Conservation (phyloP, 1,140 invertebrate genomes). For the Diprion similis region DNA sequence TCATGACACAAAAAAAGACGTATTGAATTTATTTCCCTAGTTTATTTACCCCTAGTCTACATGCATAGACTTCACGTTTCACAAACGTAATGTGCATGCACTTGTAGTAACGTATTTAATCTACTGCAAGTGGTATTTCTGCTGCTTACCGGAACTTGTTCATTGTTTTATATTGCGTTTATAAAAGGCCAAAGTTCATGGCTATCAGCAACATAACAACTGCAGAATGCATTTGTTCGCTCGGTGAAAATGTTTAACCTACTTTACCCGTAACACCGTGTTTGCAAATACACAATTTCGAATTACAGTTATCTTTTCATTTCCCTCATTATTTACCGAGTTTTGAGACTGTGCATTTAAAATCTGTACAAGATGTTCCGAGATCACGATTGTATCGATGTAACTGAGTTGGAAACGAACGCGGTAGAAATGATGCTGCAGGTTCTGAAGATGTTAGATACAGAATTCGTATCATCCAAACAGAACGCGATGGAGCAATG, state of each 20-base stretch:
- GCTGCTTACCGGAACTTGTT: background rate
- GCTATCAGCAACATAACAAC: background rate
- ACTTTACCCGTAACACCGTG: too few species aligned
- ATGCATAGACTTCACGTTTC: too few species aligned
- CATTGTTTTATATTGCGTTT: background rate
- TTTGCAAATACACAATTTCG: background rate
- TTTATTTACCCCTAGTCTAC: too few species aligned
- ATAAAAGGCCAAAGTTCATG: background rate
- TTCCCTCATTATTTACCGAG: background rate
- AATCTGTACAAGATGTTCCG: background rate
- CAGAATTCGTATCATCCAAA: background rate
- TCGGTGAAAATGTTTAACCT: background rate
- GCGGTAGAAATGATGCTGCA: background rate
- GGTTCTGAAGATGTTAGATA: background rate
- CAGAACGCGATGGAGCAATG: background rate
- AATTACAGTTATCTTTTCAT: background rate
- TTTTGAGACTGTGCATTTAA: background rate
- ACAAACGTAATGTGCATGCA: too few species aligned
- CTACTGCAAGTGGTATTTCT: too few species aligned
- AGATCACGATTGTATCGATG: slow-evolving; percentile 4
- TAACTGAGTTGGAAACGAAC: background rate
- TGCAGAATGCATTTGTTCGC: background rate
- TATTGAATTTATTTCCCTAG: too few species aligned
- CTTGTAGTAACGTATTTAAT: too few species aligned
- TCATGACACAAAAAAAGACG: too few species aligned